Conservation (phyloP, 1,140 invertebrate species). For the Grapholita molesta region DNA sequence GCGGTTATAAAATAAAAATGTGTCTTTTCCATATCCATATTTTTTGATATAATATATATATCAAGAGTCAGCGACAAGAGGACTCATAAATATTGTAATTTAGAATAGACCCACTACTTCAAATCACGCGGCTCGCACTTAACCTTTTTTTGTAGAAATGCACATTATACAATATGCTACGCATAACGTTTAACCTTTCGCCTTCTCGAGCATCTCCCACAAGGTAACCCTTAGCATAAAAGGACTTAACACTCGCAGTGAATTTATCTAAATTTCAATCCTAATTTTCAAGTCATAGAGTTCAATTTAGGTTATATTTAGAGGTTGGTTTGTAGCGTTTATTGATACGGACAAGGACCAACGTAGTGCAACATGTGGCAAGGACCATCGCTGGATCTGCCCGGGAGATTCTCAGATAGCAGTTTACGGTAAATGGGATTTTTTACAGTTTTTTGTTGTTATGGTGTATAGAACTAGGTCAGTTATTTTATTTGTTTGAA, state of each 20-base stretch:
- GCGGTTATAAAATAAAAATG: no score
- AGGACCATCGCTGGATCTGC: constrained; percentile 50
- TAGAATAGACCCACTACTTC: no score
- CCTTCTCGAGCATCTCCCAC: constrained; percentile 64
- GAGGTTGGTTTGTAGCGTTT: constrained; percentile 2
- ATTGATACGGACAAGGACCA: constrained; percentile 47
- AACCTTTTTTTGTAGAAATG: constrained; percentile 26
- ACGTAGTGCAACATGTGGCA: constrained; percentile 65
- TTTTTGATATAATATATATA: no score
- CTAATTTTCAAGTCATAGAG: background rate
- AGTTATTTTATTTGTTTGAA: no score
- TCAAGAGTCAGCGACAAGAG: no score
- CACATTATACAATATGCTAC: constrained; percentile 54
- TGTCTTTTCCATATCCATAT: no score
- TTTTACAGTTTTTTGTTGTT: background rate
- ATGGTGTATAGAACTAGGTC: background rate
- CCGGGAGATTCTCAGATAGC: constrained; percentile 55
- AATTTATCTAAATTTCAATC: constrained; percentile 16
- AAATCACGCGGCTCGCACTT: background rate
- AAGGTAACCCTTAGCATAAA: constrained; percentile 42
- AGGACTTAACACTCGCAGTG: constrained; percentile 7
- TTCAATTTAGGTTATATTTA: background rate
- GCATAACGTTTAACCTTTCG: constrained; percentile 63
- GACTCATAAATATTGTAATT: no score
- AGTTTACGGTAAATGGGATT: constrained; percentile 13